Evolutionary conservation across 2,113 vertebrate genomes (phyloP).

Genomic region (Cynopterus brachyotis): DNA sequence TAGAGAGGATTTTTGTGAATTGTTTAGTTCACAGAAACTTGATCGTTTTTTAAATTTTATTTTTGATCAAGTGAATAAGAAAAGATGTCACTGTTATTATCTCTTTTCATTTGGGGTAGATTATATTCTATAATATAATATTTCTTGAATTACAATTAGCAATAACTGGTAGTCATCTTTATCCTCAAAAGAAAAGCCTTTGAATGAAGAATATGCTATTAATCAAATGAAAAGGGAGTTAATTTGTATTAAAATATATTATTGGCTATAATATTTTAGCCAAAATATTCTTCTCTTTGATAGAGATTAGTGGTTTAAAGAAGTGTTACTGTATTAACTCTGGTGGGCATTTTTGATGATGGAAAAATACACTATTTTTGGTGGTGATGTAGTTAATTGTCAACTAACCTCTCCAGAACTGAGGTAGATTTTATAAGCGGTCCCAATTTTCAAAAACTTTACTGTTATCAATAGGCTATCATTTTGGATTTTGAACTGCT

Average conservation of each 20-base stretch:
- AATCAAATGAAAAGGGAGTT: neutral
- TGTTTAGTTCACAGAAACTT: neutral
- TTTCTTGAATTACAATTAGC: neutral
- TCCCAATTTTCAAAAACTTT: neutral
- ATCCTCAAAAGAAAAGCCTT: neutral
- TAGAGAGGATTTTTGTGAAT: slow-evolving; percentile 25
- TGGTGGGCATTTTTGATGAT: neutral
- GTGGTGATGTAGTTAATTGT: neutral
- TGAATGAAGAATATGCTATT: neutral
- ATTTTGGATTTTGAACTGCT: neutral
- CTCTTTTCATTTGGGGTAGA: neutral
- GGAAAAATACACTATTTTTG: neutral
- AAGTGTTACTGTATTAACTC: neutral
- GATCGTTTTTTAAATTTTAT: neutral
- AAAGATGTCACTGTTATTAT: neutral
- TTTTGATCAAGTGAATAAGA: neutral
- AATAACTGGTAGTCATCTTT: neutral
- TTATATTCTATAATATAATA: neutral
- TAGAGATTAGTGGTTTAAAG: neutral
- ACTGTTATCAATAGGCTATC: neutral
- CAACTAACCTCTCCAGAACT: neutral
- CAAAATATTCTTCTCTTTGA: slow-evolving; percentile 1
- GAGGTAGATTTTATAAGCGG: neutral
- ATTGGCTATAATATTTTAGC: neutral
- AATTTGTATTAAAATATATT: slow-evolving; percentile 25